phyloP scores from a whole-genome alignment of 2,113 vertebrate genomes.

The Budorcas taxicolor region DNA sequence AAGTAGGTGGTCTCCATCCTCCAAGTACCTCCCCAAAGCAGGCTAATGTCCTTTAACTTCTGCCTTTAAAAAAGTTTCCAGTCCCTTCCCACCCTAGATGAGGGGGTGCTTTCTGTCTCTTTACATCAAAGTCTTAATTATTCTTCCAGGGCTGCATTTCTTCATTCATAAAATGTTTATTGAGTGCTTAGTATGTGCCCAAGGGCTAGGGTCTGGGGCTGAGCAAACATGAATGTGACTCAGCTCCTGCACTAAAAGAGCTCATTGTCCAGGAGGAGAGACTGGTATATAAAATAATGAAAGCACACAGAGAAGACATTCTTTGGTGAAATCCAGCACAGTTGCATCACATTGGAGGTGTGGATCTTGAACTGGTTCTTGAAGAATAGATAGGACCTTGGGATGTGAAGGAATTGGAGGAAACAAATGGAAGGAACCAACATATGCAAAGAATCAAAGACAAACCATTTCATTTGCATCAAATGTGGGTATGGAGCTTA shows the following conservation, averaged over 20 bases:
- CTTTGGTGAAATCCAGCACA: neutral
- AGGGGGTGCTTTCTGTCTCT: neutral
- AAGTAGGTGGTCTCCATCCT: neutral
- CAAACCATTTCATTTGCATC: neutral
- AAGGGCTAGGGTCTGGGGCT: slow-evolving; percentile 30
- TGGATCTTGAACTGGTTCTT: neutral
- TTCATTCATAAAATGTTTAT: slow-evolving; percentile 56
- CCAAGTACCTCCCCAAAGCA: neutral
- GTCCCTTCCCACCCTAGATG: neutral
- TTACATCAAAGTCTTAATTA: slow-evolving; percentile 38
- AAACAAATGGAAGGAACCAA: neutral
- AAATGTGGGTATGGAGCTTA: neutral
- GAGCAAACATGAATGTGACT: slow-evolving; percentile 21
- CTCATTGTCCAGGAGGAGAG: slow-evolving; percentile 12
- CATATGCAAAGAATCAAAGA: neutral
- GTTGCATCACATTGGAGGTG: neutral
- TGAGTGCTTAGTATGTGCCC: slow-evolving; percentile 54
- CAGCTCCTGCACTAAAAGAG: slow-evolving; percentile 32
- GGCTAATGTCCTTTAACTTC: neutral
- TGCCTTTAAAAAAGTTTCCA: neutral
- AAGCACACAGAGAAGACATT: neutral
- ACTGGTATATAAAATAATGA: neutral
- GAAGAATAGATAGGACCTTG: neutral
- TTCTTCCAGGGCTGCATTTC: slow-evolving; percentile 35
- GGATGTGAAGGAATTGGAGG: neutral